A percentile compares a stretch with the other conserved stretches of the same genome.
Evolutionary conservation across 2,888 invertebrate species (phyloP).

Genomic region (Mantis religiosa): DNA sequence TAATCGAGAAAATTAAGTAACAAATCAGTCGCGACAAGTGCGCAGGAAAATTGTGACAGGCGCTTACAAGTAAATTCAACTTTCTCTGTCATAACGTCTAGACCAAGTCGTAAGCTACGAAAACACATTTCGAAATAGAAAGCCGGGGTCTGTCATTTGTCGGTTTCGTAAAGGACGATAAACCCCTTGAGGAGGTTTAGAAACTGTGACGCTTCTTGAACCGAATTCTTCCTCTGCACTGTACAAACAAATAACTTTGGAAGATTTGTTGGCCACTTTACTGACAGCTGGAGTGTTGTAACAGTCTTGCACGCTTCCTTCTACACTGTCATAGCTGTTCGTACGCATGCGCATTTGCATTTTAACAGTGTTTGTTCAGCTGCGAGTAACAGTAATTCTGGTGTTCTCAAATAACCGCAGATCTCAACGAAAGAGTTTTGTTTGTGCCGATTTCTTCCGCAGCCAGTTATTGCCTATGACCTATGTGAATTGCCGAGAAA

Average conservation of each 20-base stretch:
- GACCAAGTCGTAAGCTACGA: neutral
- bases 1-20: neutral
- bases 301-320: neutral
- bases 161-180: neutral
- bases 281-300: neutral
- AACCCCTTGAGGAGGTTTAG: neutral
- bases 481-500: too few species aligned
- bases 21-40: neutral
- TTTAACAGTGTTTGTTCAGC: neutral
- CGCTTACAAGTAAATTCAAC: neutral
- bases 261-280: neutral
- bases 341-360: neutral
- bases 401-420: too few species aligned
- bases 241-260: neutral
- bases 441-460: too few species aligned
- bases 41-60: neutral
- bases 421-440: too few species aligned
- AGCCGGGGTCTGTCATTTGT: neutral
- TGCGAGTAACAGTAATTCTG: neutral
- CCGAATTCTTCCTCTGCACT: neutral
- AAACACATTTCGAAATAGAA: neutral
- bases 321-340: neutral
- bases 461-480: too few species aligned
- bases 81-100: neutral
- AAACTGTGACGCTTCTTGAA: neutral